A percentile compares a stretch with the other conserved stretches of the same genome.
Evolutionary conservation across 2,113 vertebrate species (phyloP).

Genomic region (Coracopsis vasa): DNA sequence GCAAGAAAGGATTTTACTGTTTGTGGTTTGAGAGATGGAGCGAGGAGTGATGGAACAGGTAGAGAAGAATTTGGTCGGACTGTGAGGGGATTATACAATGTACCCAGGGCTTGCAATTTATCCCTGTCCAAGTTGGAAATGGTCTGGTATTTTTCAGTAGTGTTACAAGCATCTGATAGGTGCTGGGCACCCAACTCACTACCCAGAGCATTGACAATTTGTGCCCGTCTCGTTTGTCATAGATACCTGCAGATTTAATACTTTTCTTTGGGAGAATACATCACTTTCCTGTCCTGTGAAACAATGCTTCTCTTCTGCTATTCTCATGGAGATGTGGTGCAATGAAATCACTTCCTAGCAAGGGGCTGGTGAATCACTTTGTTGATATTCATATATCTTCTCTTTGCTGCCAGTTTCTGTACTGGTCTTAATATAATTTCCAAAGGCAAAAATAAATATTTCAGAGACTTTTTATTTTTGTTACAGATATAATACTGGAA

Average conservation of each 20-base stretch:
- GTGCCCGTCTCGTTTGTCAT: not conserved
- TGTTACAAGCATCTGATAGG: not conserved
- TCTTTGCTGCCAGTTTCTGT: slow-evolving; percentile 23
- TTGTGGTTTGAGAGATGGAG: not conserved
- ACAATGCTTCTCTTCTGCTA: slow-evolving; percentile 13
- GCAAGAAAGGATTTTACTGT: not conserved
- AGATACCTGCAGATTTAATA: not conserved
- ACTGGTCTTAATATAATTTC: slow-evolving; percentile 6
- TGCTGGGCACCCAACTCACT: not conserved
- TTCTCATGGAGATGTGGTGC: slow-evolving; percentile 20
- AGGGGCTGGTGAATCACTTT: slow-evolving; percentile 54
- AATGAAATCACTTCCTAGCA: slow-evolving; percentile 20
- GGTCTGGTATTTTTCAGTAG: not conserved
- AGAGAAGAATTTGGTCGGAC: not conserved
- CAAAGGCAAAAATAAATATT: not conserved
- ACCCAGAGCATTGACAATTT: not conserved
- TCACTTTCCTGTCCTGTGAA: not conserved
- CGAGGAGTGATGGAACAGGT: not conserved
- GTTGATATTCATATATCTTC: slow-evolving; percentile 28
- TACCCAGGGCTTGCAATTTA: not conserved
- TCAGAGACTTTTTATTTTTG: not conserved
- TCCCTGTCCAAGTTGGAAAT: not conserved
- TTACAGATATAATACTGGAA: not conserved
- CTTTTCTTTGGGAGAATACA: not conserved
- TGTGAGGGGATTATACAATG: not conserved